Evolutionary conservation across 2,797 vertebrate species (phyloP).

Genomic region (Pelochelys cantorii): DNA sequence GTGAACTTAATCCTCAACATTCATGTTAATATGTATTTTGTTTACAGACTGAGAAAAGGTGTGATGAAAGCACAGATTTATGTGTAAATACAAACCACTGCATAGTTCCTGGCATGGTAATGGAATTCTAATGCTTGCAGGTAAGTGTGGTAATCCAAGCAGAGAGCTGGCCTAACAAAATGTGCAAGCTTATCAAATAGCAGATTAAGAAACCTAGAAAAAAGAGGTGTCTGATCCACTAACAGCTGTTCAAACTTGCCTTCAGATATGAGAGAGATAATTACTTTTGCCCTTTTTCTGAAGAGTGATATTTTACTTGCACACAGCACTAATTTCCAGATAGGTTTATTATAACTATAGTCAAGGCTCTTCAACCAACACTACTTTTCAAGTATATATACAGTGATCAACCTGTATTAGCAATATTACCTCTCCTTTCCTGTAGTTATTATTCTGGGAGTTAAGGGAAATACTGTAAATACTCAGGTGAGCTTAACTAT

Average conservation of each 20-base stretch:
- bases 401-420: neutral
- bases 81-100: conserved; percentile 11
- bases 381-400: neutral
- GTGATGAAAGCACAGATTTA: conserved; percentile 21
- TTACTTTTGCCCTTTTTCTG: neutral
- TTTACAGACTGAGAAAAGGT: conserved; percentile 17
- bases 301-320: neutral
- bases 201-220: neutral
- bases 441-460: neutral
- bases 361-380: neutral
- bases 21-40: neutral
- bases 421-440: neutral
- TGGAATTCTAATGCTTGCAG: neutral
- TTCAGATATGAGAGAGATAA: neutral
- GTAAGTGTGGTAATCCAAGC: neutral
- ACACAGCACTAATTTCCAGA: neutral
- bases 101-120: neutral
- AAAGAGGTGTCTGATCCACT: conserved; percentile 16
- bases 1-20: neutral
- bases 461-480: neutral
- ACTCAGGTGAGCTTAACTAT: neutral
- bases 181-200: conserved; percentile 12
- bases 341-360: neutral
- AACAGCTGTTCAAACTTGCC: neutral
- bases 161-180: conserved; percentile 19